A percentile compares a stretch with the other conserved stretches of the same genome.
phyloP scores from a whole-genome alignment of 1,140 invertebrate species.

The Cryptotermes secundus region DNA sequence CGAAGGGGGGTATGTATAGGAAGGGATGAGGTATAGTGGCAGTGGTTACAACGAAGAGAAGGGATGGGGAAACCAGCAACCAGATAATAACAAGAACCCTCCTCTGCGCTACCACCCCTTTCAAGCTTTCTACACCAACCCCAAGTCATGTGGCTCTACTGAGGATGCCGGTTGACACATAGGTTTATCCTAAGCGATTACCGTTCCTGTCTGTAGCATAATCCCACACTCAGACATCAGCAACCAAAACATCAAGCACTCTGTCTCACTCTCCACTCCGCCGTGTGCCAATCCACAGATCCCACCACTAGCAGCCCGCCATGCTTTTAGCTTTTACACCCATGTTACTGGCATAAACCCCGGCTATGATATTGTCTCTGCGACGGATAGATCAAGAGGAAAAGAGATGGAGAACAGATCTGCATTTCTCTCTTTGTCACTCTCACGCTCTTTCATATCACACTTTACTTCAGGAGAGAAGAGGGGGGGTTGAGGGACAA shows the following conservation, averaged over 20 bases:
- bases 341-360: constrained; percentile 15
- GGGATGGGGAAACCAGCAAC: not conserved
- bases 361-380: not conserved
- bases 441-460: not conserved
- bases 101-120: not conserved
- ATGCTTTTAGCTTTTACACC: constrained; percentile 6
- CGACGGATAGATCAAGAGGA: not conserved
- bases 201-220: not conserved
- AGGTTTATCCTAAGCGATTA: not conserved
- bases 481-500: not conserved
- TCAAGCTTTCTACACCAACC: not conserved
- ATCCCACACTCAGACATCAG: not conserved
- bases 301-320: not conserved
- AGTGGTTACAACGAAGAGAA: not conserved
- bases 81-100: constrained; percentile 13
- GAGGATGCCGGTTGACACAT: not conserved
- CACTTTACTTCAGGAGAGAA: not conserved
- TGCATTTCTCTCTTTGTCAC: not conserved
- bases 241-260: not conserved
- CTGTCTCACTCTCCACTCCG: not conserved
- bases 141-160: not conserved
- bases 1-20: not conserved
- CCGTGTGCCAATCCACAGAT: not conserved
- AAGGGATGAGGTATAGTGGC: not conserved
- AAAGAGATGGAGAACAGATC: not conserved